These are phyloP conservation scores for Myiotriccus ornatus DNA, from an alignment of 2,797 vertebrate species.

Conservation along the genomic window DNA sequence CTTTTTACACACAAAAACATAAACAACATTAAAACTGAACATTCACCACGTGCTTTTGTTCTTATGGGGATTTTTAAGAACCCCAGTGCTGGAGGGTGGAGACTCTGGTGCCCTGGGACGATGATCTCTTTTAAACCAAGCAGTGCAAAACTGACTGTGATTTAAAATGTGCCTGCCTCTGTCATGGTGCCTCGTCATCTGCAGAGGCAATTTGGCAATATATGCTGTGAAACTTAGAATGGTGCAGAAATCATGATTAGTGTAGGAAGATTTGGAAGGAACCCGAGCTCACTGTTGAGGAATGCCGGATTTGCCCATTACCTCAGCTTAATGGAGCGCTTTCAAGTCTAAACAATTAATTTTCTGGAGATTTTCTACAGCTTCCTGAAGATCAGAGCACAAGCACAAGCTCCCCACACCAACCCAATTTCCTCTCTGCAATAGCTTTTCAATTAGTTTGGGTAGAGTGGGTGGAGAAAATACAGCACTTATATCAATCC, in stretches of 20 bases:
- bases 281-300: background rate
- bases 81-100: no score
- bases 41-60: fast-evolving
- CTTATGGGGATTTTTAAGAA: fast-evolving
- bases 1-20: background rate
- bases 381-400: background rate
- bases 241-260: slow-evolving; percentile 1
- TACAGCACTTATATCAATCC: background rate
- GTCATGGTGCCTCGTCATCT: background rate
- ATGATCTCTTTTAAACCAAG: background rate
- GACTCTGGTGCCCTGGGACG: background rate
- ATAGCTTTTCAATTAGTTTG: background rate
- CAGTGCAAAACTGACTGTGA: background rate
- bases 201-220: background rate
- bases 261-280: background rate
- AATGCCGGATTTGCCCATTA: background rate
- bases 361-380: background rate
- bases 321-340: slow-evolving; percentile 1
- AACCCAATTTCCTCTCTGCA: background rate
- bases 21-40: background rate
- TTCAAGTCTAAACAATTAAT: slow-evolving; percentile 27
- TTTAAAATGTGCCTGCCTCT: background rate
- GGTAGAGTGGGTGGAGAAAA: background rate
- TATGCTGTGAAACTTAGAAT: background rate
- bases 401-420: background rate